Evolutionary conservation across 2,888 invertebrate genomes (phyloP), one percentile per base, ranked within the genome.

Genomic region (Leucoptera coffeella): DNA sequence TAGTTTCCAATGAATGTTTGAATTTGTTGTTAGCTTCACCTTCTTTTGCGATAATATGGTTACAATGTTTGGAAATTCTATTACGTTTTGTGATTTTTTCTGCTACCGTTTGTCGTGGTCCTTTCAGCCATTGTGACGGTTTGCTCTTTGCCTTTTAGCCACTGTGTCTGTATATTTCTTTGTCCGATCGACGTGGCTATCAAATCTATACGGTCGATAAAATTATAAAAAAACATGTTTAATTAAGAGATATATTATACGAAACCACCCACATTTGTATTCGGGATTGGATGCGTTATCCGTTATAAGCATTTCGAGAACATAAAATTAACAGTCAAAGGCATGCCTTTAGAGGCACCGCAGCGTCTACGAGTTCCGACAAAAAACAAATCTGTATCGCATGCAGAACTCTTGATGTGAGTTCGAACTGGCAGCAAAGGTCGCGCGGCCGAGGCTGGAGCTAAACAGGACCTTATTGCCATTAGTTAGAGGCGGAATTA

Each of bases 271-370:
- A 65, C 65, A 65, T 67, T 64, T 65, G 58, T 64, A 62, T 62
- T 57, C 61, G 45, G 36, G 43, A 50, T n/a, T 49, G 56, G 51
- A 48, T 56, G 50, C 60, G 62, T 65, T 65, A 69, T 65, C 65
- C 59, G 57, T 65, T 67, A 67, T 67, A 67, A 69, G 67, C 65
- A 65, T 65, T 67, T 67, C 64, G 57, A 59, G 54, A 64, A 67
- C 65, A 62, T 67, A 62, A 69, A 69, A 64, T 67, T 64, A 67
- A 69, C 69, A 64, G 64, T 60, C 57, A 61, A 58, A 64, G 67
- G 62, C 60, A 64, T 53, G 61, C 46, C 51, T 62, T 55, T 58
- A 50, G 55, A 58, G 67, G 69, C 69, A 67, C 69, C 69, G 58
- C 56, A 54, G 47, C 55, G 69, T 69, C 69, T 69, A 53, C 64